Conservation (phyloP, 2,888 invertebrate genomes). For the Drosophila mimetica region DNA sequence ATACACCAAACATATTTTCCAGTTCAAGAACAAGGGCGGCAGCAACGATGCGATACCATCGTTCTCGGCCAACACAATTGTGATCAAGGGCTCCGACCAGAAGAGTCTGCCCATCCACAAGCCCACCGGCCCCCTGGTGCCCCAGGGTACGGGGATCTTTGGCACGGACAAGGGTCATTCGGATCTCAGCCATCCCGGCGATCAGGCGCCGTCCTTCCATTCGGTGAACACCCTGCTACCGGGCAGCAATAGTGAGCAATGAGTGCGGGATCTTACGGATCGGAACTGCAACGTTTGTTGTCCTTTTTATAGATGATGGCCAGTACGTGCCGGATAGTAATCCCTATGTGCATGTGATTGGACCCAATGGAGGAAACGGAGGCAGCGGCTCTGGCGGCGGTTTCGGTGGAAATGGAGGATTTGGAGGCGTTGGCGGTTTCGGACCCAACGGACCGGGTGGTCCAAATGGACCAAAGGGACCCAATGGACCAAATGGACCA, state of each 20-base stretch:
- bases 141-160: slow-evolving; percentile 66
- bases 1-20: slow-evolving; percentile 10
- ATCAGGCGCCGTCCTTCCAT: slow-evolving; percentile 77
- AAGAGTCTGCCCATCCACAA: slow-evolving; percentile 69
- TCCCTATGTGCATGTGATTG: slow-evolving; percentile 68
- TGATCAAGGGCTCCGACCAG: slow-evolving; percentile 64
- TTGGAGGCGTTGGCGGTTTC: slow-evolving; percentile 56
- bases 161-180: slow-evolving; percentile 71
- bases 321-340: slow-evolving; percentile 61
- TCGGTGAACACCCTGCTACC: slow-evolving; percentile 74
- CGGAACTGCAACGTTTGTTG: slow-evolving; percentile 47
- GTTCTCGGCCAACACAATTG: slow-evolving; percentile 37
- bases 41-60: slow-evolving; percentile 34
- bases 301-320: slow-evolving; percentile 79
- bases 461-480: slow-evolving; percentile 84
- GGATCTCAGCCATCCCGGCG: slow-evolving; percentile 64
- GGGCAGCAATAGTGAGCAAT: slow-evolving; percentile 66
- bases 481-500: slow-evolving; percentile 79
- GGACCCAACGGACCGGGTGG: slow-evolving; percentile 48
- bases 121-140: slow-evolving; percentile 42
- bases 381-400: slow-evolving; percentile 39
- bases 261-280: slow-evolving; percentile 2
- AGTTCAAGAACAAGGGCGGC: slow-evolving; percentile 55
- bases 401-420: slow-evolving; percentile 46
- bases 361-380: slow-evolving; percentile 57